Percentiles rank a stretch among this genome's conserved stretches.
These are phyloP conservation scores for Axis porcinus DNA, from an alignment of 2,113 vertebrate genomes.

Conservation along the genomic window DNA sequence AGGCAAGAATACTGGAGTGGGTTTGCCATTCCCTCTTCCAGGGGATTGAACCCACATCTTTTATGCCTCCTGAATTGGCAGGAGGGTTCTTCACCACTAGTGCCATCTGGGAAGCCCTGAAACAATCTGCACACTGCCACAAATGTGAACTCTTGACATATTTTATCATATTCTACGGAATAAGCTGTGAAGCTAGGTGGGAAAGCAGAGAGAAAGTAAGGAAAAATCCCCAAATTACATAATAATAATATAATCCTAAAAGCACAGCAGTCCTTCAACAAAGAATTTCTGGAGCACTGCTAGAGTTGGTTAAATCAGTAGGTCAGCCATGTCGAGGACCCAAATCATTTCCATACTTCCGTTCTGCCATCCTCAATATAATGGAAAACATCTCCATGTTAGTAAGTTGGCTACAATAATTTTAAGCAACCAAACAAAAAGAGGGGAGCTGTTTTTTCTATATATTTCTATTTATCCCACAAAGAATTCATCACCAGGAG, in stretches of 20 bases:
- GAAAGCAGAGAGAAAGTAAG: not conserved
- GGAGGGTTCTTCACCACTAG: not conserved
- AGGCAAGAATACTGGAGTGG: not conserved
- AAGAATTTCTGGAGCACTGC: not conserved
- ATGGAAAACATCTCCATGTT: not conserved
- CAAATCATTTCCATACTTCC: not conserved
- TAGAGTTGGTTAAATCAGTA: not conserved
- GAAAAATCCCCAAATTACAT: not conserved
- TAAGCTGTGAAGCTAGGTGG: not conserved
- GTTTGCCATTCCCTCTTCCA: not conserved
- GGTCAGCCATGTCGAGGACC: not conserved
- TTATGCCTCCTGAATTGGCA: not conserved
- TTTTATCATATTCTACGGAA: conserved; percentile 3
- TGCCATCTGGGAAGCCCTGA: not conserved
- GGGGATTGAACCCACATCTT: not conserved
- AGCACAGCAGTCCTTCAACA: not conserved
- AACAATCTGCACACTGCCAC: not conserved
- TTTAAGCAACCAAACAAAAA: not conserved
- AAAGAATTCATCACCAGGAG: not conserved
- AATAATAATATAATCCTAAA: not conserved
- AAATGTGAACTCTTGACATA: conserved; percentile 5
- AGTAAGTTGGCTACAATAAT: not conserved
- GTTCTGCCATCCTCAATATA: not conserved
- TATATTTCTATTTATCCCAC: not conserved
- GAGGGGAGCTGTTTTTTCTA: not conserved